phyloP scores from a whole-genome alignment of 1,140 invertebrate species.

The Drosophila ananassae region DNA sequence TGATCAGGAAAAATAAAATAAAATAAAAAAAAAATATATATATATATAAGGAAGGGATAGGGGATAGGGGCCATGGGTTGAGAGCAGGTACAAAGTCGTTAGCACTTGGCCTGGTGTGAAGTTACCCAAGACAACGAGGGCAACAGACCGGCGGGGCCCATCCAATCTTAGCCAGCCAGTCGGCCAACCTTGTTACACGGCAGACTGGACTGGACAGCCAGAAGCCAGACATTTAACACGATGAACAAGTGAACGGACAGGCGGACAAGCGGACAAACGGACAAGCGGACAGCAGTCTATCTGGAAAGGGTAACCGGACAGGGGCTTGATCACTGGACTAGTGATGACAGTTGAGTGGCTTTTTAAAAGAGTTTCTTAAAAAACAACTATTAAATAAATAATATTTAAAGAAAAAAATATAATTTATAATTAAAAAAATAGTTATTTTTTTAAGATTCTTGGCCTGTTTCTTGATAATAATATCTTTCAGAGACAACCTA shows the following conservation, averaged over 20 bases:
- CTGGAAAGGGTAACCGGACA: not conserved
- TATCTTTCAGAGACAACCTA: constrained; percentile 27
- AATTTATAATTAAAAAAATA: too few species aligned
- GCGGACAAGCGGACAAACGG: not conserved
- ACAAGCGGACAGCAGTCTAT: not conserved
- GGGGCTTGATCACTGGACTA: not conserved
- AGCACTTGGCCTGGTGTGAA: constrained; percentile 74
- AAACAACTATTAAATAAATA: too few species aligned
- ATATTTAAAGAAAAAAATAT: too few species aligned
- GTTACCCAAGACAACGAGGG: constrained; percentile 55
- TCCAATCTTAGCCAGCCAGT: constrained; percentile 1
- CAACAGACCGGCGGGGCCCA: constrained; percentile 11
- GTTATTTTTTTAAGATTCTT: too few species aligned
- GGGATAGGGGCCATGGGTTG: not conserved
- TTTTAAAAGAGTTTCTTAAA: constrained; percentile 70
- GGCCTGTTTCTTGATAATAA: constrained; percentile 47
- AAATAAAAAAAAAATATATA: not conserved
- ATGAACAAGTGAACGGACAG: constrained; percentile 31
- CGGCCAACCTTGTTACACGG: constrained; percentile 35
- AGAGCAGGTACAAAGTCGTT: constrained; percentile 75
- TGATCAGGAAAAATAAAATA: not conserved
- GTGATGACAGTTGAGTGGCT: constrained; percentile 20
- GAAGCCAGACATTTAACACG: constrained; percentile 39
- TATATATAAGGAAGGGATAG: not conserved
- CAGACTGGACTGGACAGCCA: constrained; percentile 22